These are phyloP conservation scores for Philopotamus ludificatus DNA, from an alignment of 1,140 invertebrate genomes.

Conservation along the genomic window DNA sequence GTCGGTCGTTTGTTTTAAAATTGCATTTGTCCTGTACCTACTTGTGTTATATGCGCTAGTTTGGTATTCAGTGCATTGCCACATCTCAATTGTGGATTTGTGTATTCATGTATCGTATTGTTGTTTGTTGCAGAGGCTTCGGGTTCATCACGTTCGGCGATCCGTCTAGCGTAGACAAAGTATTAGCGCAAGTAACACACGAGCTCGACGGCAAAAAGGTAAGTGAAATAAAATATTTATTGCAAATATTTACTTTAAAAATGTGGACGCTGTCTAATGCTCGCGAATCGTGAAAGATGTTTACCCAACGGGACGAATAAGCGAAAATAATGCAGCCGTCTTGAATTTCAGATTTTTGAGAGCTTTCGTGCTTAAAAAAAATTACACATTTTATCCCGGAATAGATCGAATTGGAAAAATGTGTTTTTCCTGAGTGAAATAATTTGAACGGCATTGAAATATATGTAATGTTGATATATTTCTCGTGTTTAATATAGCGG, in stretches of 20 bases:
- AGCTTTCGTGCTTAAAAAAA: not conserved
- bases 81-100: constrained; percentile 17
- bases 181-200: constrained; percentile 88
- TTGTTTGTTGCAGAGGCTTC: constrained; percentile 83
- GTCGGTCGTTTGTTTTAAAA: too few species aligned
- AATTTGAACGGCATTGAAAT: too few species aligned
- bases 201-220: constrained; percentile 96
- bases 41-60: too few species aligned
- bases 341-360: too few species aligned
- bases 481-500: too few species aligned
- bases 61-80: constrained; percentile 5
- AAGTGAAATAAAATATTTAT: constrained; percentile 48
- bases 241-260: not conserved
- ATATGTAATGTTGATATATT: too few species aligned
- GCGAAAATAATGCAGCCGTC: too few species aligned
- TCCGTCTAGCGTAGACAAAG: constrained; percentile 91
- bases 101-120: constrained; percentile 11
- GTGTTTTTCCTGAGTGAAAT: too few species aligned
- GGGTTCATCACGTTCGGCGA: constrained; percentile 96
- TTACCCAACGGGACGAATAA: too few species aligned
- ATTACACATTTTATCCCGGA: too few species aligned
- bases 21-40: too few species aligned
- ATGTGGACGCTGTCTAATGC: not conserved
- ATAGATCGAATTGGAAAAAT: too few species aligned
- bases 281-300: not conserved